Evolutionary conservation across 2,888 invertebrate species (phyloP).

Genomic region (Dicranocentrus wangi): DNA sequence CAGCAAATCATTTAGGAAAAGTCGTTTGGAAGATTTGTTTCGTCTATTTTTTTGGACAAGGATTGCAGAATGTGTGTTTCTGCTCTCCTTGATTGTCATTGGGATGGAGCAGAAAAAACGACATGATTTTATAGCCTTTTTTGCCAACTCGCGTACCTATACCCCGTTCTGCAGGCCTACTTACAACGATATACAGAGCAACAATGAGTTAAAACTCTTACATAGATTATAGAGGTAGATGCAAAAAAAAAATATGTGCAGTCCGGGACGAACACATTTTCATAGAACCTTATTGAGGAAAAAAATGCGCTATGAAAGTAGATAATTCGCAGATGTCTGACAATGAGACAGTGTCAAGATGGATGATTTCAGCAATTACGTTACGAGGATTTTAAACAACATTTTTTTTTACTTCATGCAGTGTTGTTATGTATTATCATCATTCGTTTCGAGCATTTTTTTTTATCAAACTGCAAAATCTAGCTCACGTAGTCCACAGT

Average conservation of each 20-base stretch:
- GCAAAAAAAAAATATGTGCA: too few relatives aligned
- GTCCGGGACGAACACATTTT: too few relatives aligned
- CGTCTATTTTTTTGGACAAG: too few relatives aligned
- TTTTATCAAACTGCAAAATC: conserved; percentile 30
- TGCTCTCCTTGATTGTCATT: conserved; percentile 28
- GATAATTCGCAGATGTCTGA: not conserved
- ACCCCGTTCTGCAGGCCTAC: too few relatives aligned
- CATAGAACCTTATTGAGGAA: too few relatives aligned
- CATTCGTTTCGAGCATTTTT: conserved; percentile 10
- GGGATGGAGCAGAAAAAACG: not conserved
- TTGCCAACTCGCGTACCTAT: conserved; percentile 17
- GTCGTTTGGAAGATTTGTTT: too few relatives aligned
- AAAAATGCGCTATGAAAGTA: too few relatives aligned
- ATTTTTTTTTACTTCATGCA: not conserved
- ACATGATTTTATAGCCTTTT: conserved; percentile 39
- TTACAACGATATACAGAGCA: too few relatives aligned
- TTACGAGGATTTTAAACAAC: conserved; percentile 36
- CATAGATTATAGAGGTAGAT: too few relatives aligned
- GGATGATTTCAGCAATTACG: conserved; percentile 40
- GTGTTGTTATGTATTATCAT: not conserved
- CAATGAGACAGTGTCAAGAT: conserved; percentile 50
- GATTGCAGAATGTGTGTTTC: not conserved
- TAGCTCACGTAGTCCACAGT: conserved; percentile 1
- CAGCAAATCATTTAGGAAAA: too few relatives aligned
- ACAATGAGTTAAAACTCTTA: too few relatives aligned